Evolutionary conservation across 1,140 invertebrate genomes (phyloP).

Genomic region (Andricus grossulariae): DNA sequence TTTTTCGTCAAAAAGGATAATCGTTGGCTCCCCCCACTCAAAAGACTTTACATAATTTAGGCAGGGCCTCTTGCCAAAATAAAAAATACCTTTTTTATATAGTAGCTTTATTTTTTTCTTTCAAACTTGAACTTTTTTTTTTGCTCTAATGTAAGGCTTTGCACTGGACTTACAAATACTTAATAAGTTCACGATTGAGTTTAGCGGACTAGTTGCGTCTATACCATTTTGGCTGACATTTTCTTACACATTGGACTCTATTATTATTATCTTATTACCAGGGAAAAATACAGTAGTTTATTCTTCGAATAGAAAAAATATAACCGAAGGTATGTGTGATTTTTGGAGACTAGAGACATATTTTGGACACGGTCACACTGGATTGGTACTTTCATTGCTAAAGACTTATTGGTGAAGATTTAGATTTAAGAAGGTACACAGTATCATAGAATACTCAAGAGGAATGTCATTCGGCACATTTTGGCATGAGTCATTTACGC

Average conservation of each 20-base stretch:
- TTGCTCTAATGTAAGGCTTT: slow-evolving; percentile 49
- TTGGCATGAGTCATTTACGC: slow-evolving; percentile 62
- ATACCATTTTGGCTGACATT: slow-evolving; percentile 36
- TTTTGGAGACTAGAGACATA: slow-evolving; percentile 51
- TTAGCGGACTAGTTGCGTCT: slow-evolving; percentile 36
- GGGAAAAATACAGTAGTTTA: slow-evolving; percentile 50
- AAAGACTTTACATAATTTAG: too few species aligned
- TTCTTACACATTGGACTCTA: slow-evolving; percentile 40
- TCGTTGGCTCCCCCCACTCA: too few species aligned
- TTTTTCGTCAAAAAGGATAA: too few species aligned
- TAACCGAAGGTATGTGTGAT: slow-evolving; percentile 49
- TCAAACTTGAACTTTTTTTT: slow-evolving; percentile 49
- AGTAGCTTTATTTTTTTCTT: slow-evolving; percentile 39
- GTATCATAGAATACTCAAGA: slow-evolving; percentile 54
- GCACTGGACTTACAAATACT: slow-evolving; percentile 44
- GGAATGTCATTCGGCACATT: slow-evolving; percentile 68
- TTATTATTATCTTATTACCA: slow-evolving; percentile 38
- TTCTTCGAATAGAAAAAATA: slow-evolving; percentile 59
- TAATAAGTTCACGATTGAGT: slow-evolving; percentile 43
- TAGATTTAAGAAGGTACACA: slow-evolving; percentile 59
- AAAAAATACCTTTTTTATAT: slow-evolving; percentile 38
- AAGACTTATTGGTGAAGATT: slow-evolving; percentile 43
- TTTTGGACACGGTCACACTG: slow-evolving; percentile 43
- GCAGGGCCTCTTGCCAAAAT: too few species aligned
- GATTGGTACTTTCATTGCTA: slow-evolving; percentile 52